These are phyloP conservation scores for Falco columbarius DNA, from an alignment of 2,797 vertebrate genomes.

Conservation along the genomic window DNA sequence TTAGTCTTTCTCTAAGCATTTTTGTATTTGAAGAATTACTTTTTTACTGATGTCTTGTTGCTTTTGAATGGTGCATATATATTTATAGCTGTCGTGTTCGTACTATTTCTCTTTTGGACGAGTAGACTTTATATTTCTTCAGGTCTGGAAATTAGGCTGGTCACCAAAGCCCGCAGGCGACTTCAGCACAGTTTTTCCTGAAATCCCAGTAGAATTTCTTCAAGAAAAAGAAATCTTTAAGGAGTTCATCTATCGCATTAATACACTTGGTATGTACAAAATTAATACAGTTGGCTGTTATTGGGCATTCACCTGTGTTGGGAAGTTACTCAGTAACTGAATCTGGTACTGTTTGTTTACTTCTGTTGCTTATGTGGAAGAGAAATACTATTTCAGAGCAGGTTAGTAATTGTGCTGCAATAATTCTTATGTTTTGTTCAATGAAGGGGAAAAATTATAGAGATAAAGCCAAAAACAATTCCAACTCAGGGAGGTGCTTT, in stretches of 20 bases:
- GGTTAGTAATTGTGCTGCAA: not conserved
- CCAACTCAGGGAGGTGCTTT: not conserved
- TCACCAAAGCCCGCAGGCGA: constrained; percentile 91
- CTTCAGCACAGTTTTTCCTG: constrained; percentile 90
- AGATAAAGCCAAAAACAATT: not conserved
- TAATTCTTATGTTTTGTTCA: not conserved
- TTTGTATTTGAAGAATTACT: not conserved
- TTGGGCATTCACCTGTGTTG: not conserved
- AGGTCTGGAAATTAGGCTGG: constrained; percentile 99
- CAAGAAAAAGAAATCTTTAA: constrained; percentile 97
- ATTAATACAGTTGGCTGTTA: not conserved
- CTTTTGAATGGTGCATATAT: not conserved
- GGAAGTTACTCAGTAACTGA: not conserved
- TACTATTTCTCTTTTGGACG: not conserved
- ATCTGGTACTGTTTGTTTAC: not conserved
- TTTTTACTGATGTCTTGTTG: not conserved
- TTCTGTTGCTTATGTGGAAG: not conserved
- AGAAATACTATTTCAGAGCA: not conserved
- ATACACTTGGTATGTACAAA: constrained; percentile 84
- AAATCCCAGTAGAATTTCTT: constrained; percentile 97
- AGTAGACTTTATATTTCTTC: not conserved
- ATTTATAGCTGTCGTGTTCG: not conserved
- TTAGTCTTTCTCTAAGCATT: not conserved
- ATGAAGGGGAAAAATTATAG: not conserved
- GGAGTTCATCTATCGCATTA: constrained; percentile 96